phyloP scores from a whole-genome alignment of 2,113 vertebrate genomes.

The Pandion haliaetus region DNA sequence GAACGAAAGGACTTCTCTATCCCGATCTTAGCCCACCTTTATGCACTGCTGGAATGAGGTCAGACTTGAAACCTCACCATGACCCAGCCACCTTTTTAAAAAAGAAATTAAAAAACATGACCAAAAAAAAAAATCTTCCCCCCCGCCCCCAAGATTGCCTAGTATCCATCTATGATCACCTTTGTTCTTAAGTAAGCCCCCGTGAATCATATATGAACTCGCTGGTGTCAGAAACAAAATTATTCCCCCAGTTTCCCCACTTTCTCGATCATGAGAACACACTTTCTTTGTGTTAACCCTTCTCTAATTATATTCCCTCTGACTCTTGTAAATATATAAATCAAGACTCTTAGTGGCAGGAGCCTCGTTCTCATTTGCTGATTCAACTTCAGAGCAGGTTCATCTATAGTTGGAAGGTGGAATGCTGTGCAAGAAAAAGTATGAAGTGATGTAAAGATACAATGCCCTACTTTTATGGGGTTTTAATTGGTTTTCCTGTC shows the following conservation, averaged over 20 bases:
- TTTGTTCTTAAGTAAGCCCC: not conserved
- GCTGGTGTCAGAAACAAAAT: not conserved
- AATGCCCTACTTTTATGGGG: not conserved
- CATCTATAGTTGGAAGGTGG: not conserved
- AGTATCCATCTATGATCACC: not conserved
- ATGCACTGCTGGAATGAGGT: not conserved
- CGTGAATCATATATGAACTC: not conserved
- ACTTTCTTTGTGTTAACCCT: not conserved
- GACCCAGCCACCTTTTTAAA: not conserved
- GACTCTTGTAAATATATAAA: not conserved
- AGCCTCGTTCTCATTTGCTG: not conserved
- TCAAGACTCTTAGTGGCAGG: not conserved
- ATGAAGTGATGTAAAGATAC: not conserved
- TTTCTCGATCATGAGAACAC: not conserved
- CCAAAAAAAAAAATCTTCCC: not conserved
- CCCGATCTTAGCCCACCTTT: not conserved
- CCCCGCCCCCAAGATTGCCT: rapidly evolving
- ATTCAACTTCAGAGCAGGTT: not conserved
- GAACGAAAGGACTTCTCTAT: not conserved
- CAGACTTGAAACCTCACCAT: not conserved
- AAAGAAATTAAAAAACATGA: not conserved
- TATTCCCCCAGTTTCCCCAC: not conserved
- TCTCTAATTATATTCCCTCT: not conserved
- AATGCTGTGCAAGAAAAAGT: not conserved
- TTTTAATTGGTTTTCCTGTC: not conserved